phyloP scores from a whole-genome alignment of 2,888 invertebrate genomes.

The Artemia sinica region DNA sequence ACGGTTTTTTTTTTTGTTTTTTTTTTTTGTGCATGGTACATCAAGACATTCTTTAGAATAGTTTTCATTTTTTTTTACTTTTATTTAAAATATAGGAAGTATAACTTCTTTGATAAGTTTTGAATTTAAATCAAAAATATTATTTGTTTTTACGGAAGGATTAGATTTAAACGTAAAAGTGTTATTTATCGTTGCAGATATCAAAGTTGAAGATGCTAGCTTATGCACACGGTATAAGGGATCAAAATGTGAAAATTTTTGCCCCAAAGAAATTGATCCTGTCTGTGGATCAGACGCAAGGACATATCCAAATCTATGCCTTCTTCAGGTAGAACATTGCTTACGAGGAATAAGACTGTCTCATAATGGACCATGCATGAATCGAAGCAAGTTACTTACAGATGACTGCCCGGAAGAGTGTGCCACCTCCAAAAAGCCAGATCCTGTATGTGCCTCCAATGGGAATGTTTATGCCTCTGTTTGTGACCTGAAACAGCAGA shows the following conservation, averaged over 20 bases:
- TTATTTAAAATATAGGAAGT: too few species aligned
- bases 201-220: conserved; percentile 30
- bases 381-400: conserved; percentile 52
- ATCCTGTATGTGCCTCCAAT: conserved; percentile 78
- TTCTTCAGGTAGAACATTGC: conserved; percentile 54
- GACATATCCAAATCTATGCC: conserved; percentile 55
- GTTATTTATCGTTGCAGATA: conserved; percentile 25
- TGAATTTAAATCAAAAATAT: too few species aligned
- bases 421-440: conserved; percentile 65
- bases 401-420: conserved; percentile 79
- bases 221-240: conserved; percentile 48
- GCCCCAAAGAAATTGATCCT: conserved; percentile 63
- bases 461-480: conserved; percentile 82
- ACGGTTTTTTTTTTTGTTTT: too few species aligned
- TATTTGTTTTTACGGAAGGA: too few species aligned
- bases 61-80: too few species aligned
- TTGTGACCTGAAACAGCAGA: conserved; percentile 76
- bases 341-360: conserved; percentile 45
- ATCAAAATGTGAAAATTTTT: conserved; percentile 50
- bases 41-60: too few species aligned
- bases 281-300: conserved; percentile 53
- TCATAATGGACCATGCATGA: conserved; percentile 46
- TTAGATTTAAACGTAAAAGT: background rate
- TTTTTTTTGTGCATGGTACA: too few species aligned
- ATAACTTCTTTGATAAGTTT: too few species aligned